Evolutionary conservation across 2,888 invertebrate genomes (phyloP).

Genomic region (Erebia epiphron): DNA sequence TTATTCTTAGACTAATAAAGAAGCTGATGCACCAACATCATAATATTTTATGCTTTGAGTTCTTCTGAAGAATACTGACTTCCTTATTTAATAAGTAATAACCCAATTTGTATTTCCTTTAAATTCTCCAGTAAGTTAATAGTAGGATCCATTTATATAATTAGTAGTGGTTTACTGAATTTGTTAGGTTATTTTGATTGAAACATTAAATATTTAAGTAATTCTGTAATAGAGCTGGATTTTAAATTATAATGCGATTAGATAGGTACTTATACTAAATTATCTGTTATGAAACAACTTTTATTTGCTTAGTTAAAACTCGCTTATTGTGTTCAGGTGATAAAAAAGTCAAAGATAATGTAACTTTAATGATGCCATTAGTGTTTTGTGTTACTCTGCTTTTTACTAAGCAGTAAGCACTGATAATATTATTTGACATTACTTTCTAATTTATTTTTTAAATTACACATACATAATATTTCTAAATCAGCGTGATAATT

Average conservation of each 20-base stretch:
- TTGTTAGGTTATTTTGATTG: neutral
- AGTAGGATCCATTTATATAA: neutral
- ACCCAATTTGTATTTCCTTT: no score
- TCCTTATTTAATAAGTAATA: neutral
- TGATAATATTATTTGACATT: neutral
- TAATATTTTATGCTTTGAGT: no score
- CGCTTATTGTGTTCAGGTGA: neutral
- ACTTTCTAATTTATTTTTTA: neutral
- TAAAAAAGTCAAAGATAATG: slow-evolving; percentile 3
- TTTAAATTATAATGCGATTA: neutral
- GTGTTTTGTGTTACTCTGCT: neutral
- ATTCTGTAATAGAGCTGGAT: no score
- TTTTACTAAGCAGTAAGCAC: neutral
- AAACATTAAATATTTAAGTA: neutral
- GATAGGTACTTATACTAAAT: neutral
- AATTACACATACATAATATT: neutral
- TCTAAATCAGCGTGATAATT: no score
- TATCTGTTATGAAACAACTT: slow-evolving; percentile 7
- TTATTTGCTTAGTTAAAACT: slow-evolving; percentile 9
- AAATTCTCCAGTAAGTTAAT: no score
- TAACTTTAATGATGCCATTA: slow-evolving; percentile 14
- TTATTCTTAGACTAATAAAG: no score
- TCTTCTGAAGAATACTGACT: no score
- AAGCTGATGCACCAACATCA: no score
- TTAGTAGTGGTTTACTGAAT: neutral